Percentiles rank a stretch among this genome's conserved stretches.
Evolutionary conservation across 1,140 invertebrate genomes (phyloP).

Genomic region (Drosophila orena): DNA sequence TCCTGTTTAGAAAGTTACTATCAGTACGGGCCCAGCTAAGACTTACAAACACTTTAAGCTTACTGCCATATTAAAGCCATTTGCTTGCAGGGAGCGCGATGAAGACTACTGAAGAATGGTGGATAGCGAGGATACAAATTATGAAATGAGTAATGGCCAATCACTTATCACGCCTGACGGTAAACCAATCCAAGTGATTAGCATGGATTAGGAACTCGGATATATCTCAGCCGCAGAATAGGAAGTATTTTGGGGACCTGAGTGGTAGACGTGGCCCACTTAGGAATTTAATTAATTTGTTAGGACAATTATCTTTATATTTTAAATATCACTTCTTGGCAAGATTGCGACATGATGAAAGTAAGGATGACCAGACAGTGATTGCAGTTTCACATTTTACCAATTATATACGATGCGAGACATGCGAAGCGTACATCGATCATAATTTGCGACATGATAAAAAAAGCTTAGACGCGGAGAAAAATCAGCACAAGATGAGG

Average conservation of each 20-base stretch:
- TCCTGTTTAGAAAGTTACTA: too few species aligned
- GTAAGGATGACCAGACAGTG: conserved; percentile 11
- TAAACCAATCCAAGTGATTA: conserved; percentile 58
- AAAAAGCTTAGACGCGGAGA: conserved; percentile 8
- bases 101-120: conserved; percentile 13
- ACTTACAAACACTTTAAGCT: not conserved
- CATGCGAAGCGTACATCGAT: conserved; percentile 79
- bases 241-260: conserved; percentile 28
- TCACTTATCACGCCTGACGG: conserved; percentile 63
- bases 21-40: not conserved
- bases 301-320: conserved; percentile 73
- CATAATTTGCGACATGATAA: conserved; percentile 78
- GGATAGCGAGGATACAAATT: conserved; percentile 6
- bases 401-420: conserved; percentile 66
- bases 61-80: too few species aligned
- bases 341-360: conserved; percentile 5
- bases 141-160: conserved; percentile 5
- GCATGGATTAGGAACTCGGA: conserved; percentile 9
- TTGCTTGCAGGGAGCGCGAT: conserved; percentile 18
- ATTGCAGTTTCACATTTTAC: conserved; percentile 53
- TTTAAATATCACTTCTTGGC: conserved; percentile 62
- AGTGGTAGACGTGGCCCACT: conserved; percentile 52
- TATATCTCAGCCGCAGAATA: conserved; percentile 14
- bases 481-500: conserved; percentile 7
- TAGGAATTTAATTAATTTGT: conserved; percentile 69